Evolutionary conservation across 2,888 invertebrate species (phyloP), one percentile per base, ranked within the genome.

Genomic region (Agrotis segetum): DNA sequence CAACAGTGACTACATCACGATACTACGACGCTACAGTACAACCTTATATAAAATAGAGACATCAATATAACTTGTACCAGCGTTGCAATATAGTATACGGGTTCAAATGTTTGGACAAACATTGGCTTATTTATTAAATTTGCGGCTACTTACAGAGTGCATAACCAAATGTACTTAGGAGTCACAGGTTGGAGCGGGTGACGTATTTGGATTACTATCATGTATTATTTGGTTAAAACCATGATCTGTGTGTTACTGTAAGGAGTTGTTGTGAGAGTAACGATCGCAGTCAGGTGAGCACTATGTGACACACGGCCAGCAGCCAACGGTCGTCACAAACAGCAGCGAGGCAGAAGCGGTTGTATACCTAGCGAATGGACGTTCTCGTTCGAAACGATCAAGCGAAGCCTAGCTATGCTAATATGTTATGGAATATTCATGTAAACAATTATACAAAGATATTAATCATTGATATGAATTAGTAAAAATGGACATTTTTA

Each of bases 11-110:
- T 59, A 40, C 40, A 40, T 40, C 40, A 40, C 40, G 40, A 40
- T 9, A 40, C 34, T 53, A 66, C 24, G 40, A 17, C 53, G 67
- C 81, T 79, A 75, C 78, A 72, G 53, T 81, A 78, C 55, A 55
- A 52, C 46, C 4, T n/a, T 34, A 71, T 80, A 86, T 19, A 85
- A 82, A 80, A 83, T 85, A 85, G 83, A 85, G 83, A 86, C 85
- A 88, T 89, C 88, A 85, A 56, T 84, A 82, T 78, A 74, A 84
- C 79, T 91, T 89, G 90, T 90, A 91, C 89, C 86, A 88, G 91
- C 88, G 88, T 91, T 89, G 85, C 89, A 75, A 74, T 78, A 77
- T 87, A 89, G 88, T 89, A 86, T 89, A 85, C 80, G 68, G 62
- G 64, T 59, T 74, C 44, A 29, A 66, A 69, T 49, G 65, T 69